Evolutionary conservation across 2,113 vertebrate species (phyloP), one percentile per base, ranked within the genome.

Genomic region (Ifrita kowaldi): DNA sequence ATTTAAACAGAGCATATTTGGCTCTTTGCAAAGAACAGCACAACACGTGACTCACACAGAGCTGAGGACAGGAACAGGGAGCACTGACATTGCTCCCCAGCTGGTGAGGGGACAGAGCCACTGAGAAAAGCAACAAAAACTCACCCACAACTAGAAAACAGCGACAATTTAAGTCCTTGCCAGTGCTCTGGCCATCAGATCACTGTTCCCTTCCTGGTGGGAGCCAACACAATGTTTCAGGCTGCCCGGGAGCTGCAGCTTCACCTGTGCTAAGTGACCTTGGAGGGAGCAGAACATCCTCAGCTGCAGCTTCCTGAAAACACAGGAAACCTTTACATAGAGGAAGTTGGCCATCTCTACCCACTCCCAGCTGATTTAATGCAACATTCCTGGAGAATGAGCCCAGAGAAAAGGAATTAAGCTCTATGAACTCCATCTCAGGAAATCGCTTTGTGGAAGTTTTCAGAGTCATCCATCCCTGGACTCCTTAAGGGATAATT

Each of bases 21-120:
- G 17, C 35, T 28, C 65, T 26, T 11, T 52, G 83, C 41, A 39
- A 7, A 73, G 65, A 74, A 18, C 2, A 10, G 93, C 46, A 15
- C 15, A 7, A 24, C 12, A 15, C 18, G 1, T 0, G 37, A 26
- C 11, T 9, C 46, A 12, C 16, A 3, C 0, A 4, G 74, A 73
- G 80, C 80, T 23, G 55, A 32, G 62, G 78, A 82, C 23, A 3
- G 1, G 39, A 13, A 4, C 39, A 39, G 59, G 16, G 60, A 85
- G 52, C 10, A 0, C 21, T 32, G 62, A 21, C n/a, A 3, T 8
- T 15, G 44, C 60, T 85, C 23, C 47, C 20, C 59, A 46, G 49
- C 50, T n/a, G 69, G 4, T 6, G 42, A 85, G 75, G 46, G 28
- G 41, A 55, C 27, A 13, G 39, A 77, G 44, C 39, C 30, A 12